These are phyloP conservation scores for Leptestheria dahalacensis DNA, from an alignment of 1,140 invertebrate species.

Conservation along the genomic window DNA sequence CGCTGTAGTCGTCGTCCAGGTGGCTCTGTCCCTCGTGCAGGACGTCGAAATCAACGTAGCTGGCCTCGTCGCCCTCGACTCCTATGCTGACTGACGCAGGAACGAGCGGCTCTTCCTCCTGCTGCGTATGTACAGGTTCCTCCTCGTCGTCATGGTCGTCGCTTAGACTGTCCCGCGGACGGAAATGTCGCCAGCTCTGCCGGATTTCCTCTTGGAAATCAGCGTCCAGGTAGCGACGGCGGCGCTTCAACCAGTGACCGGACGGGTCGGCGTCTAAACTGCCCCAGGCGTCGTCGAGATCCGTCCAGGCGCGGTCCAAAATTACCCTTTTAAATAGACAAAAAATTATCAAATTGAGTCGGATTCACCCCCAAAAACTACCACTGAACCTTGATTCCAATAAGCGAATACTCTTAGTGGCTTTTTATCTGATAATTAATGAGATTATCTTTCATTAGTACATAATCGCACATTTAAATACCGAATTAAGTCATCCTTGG, in stretches of 20 bases:
- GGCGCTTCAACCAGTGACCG: background rate
- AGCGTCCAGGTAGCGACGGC: slow-evolving; percentile 16
- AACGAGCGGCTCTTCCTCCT: background rate
- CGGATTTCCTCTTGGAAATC: slow-evolving; percentile 22
- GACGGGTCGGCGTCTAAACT: slow-evolving; percentile 33
- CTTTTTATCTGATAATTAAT: too few species aligned
- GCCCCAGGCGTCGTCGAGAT: slow-evolving; percentile 56
- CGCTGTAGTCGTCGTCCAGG: background rate
- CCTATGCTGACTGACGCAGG: slow-evolving; percentile 1
- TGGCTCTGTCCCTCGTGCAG: background rate
- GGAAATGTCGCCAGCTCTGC: slow-evolving; percentile 27
- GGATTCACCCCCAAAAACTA: too few species aligned
- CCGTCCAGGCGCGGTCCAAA: slow-evolving; percentile 51
- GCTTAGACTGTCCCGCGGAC: slow-evolving; percentile 19
- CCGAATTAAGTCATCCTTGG: too few species aligned
- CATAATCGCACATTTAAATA: too few species aligned
- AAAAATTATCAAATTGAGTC: slow-evolving; percentile 9
- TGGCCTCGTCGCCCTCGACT: slow-evolving; percentile 1
- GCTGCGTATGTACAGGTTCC: background rate
- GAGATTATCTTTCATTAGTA: too few species aligned
- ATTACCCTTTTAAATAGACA: slow-evolving; percentile 41
- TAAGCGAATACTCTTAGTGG: too few species aligned
- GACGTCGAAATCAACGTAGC: background rate
- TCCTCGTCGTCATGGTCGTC: background rate
- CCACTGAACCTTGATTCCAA: too few species aligned